Base-by-base conservation (phyloP, 2,113 vertebrate genomes). In the Castor canadensis region DNA sequence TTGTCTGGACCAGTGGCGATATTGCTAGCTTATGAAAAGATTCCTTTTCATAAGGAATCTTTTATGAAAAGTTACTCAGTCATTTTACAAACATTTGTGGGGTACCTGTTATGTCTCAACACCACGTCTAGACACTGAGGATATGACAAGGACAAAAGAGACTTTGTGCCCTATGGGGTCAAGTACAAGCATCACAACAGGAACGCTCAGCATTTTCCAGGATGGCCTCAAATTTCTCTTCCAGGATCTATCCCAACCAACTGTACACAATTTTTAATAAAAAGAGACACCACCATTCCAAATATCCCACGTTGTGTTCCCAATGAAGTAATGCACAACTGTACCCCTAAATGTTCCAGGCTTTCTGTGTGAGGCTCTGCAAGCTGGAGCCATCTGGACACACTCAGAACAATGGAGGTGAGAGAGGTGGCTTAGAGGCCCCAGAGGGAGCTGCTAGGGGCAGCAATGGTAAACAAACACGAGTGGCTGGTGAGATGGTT, bases 401-500 rank as follows among this genome's bases (percentile, higher is more conserved):
- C 45, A 3, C 40, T 87, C 75, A 95, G 77, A 77, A 54, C 22
- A 19, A 20, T 12, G 81, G 92, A 95, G 94, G 92, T 95, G 85
- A 97, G 87, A 84, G 56, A 10, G 19, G 60, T 43, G 56, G 66
- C 45, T 77, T 11, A 3, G 3, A 22, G 80, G 52, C 94, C 80
- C 80, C 56, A 43, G 13, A 86, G 54, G 95, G 89, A 90, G 82
- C 82, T 66, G 47, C 76, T 1, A 2, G 3, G 52, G 89, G 69
- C 66, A 66, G 35, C 30, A 12, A 72, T 12, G 40, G 40, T 97
- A 97, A 97, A 97, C 97, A 96, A 49, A 45, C 0, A 7, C 17
- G 93, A 98, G 95, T 96, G 96, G 76, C 95, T 97, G 97, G 82
- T 93, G 96, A 97, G 43, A 77, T 28, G 83, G 69, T 72, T 71